Base-by-base conservation (phyloP, 2,888 invertebrate species). In the Schrankia costaestrigalis region DNA sequence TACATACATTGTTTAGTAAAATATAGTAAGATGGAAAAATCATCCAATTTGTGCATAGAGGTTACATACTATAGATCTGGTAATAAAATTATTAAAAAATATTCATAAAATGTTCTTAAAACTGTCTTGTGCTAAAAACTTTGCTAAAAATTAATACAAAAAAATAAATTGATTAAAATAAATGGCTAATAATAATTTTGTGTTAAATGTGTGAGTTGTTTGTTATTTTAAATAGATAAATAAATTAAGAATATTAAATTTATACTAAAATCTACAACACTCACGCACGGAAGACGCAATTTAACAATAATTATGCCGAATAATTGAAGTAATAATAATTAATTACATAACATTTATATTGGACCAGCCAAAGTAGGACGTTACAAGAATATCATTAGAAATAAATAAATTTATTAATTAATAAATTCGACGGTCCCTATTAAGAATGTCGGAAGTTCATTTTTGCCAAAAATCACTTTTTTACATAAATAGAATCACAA, bases 331-430 rank as follows among this genome's bases (percentile, higher is more conserved):
- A 35, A 47, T 32, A n/a, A n/a, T 42, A 49, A 61, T 45, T 38
- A 41, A 33, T 23, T 26, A 34, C 11, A 29, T 29, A 39, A 39
- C 35, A 40, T 41, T 36, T 35, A 28, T 12, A 45, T 48, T 70
- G 75, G 74, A 56, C 75, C 74, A 75, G 75, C 72, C 75, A 71
- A 61, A 31, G 41, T 35, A 56, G 46, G 43, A 56, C 47, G 44
- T 51, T 41, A 55, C 41, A 52, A 47, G 38, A 51, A 47, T 41
- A 47, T 56, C 42, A 56, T 50, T 56, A 61, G 48, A 57, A 56
- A 58, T 42, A 51, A 55, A 51, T 48, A 45, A 34, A n/a, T n/a
- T n/a, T n/a, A n/a, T n/a, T n/a, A n/a, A n/a, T n/a, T n/a, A n/a
- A n/a, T n/a, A n/a, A n/a, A n/a, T n/a, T n/a, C n/a, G n/a, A n/a